These are phyloP conservation scores for Harpalus rubripes DNA, from an alignment of 2,888 invertebrate species.

Conservation along the genomic window DNA sequence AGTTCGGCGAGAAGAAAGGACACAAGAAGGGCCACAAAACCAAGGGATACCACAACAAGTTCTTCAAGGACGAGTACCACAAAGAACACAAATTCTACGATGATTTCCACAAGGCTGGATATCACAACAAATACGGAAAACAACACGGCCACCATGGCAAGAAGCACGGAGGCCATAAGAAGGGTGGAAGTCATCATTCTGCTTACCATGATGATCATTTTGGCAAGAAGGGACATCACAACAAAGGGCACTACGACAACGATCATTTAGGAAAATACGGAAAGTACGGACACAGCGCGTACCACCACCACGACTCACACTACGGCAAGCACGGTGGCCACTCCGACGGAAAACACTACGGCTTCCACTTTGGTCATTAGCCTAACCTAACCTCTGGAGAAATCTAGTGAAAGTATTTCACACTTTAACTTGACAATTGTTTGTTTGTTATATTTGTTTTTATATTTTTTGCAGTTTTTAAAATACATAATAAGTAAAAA, in stretches of 20 bases:
- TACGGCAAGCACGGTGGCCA: constrained; percentile 82
- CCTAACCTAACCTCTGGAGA: not conserved
- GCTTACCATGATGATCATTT: constrained; percentile 82
- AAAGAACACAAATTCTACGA: constrained; percentile 90
- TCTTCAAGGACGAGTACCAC: constrained; percentile 88
- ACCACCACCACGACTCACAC: constrained; percentile 80
- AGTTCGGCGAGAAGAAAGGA: constrained; percentile 87
- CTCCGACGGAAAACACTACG: constrained; percentile 79
- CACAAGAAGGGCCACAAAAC: constrained; percentile 89
- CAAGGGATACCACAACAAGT: constrained; percentile 88
- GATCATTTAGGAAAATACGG: constrained; percentile 83
- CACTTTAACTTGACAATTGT: constrained; percentile 1
- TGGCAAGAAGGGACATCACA: constrained; percentile 83
- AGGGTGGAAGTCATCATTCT: constrained; percentile 82
- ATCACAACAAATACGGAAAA: constrained; percentile 84
- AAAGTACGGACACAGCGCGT: constrained; percentile 82
- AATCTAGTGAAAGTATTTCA: constrained; percentile 47
- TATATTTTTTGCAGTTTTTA: constrained; percentile 35
- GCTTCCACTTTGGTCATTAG: constrained; percentile 69
- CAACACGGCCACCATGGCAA: constrained; percentile 83
- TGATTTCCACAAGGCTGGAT: constrained; percentile 85
- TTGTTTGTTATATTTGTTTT: constrained; percentile 44
- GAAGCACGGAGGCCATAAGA: constrained; percentile 83
- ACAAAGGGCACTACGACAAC: constrained; percentile 83
- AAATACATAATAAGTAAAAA: constrained; percentile 24